These are phyloP conservation scores for Phylloscopus collybita DNA, from an alignment of 2,797 vertebrate genomes.

Conservation along the genomic window DNA sequence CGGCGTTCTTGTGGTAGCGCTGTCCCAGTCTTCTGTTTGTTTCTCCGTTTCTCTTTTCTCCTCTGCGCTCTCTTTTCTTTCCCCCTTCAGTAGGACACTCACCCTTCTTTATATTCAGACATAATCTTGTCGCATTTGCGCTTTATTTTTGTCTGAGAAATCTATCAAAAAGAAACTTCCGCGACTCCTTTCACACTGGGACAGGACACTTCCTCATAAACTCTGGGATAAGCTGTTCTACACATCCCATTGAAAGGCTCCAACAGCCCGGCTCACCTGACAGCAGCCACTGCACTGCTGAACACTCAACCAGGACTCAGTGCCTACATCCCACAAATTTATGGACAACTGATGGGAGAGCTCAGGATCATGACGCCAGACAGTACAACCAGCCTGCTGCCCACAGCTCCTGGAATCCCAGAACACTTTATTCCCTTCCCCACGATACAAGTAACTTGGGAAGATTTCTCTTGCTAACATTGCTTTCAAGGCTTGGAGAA, in stretches of 20 bases:
- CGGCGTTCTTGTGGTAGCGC: not conserved
- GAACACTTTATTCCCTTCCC: not conserved
- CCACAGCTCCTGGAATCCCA: not conserved
- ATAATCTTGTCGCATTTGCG: not conserved
- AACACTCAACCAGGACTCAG: not conserved
- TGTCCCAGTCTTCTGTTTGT: not conserved
- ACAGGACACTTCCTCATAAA: not conserved
- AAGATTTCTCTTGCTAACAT: not conserved
- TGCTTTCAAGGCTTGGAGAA: not conserved
- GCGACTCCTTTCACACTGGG: not conserved
- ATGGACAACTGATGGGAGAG: not conserved
- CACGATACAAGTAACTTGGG: not conserved
- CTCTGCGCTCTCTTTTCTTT: not conserved
- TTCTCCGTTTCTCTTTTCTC: not conserved
- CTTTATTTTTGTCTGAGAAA: not conserved
- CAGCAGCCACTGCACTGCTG: not conserved
- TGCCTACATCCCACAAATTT: not conserved
- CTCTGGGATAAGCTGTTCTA: not conserved
- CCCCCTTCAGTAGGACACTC: not conserved
- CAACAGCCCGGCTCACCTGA: not conserved
- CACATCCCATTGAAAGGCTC: not conserved
- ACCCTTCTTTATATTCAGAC: not conserved
- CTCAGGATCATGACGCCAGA: not conserved
- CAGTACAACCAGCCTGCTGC: not conserved
- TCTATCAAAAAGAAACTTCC: not conserved